A percentile compares a stretch with the other conserved stretches of the same genome.
phyloP scores from a whole-genome alignment of 2,888 invertebrate species.

The Himalopsyche anomala region DNA sequence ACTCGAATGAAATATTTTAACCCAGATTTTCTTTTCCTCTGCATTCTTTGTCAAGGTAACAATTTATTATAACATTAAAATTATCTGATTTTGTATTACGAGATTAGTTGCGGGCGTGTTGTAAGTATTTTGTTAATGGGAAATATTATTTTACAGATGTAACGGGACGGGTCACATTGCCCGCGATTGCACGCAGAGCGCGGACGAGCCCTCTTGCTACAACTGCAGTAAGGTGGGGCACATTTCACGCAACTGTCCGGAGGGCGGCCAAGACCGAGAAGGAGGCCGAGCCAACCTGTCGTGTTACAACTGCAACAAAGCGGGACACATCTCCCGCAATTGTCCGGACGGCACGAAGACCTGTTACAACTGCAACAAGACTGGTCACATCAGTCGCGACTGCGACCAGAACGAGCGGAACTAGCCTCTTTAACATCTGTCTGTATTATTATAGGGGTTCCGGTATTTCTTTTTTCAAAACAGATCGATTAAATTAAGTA shows the following conservation, averaged over 20 bases:
- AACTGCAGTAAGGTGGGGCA: slow-evolving; percentile 96
- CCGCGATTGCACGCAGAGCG: slow-evolving; percentile 91
- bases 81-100: neutral
- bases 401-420: slow-evolving; percentile 88
- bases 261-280: slow-evolving; percentile 79
- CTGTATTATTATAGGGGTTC: slow-evolving; percentile 62
- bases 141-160: slow-evolving; percentile 80
- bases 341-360: slow-evolving; percentile 90
- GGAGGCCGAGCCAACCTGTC: slow-evolving; percentile 78
- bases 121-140: neutral
- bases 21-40: neutral
- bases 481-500: slow-evolving; percentile 54
- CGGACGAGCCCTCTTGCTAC: slow-evolving; percentile 92
- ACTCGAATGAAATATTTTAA: neutral
- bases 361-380: slow-evolving; percentile 95
- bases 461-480: slow-evolving; percentile 60
- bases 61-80: neutral
- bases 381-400: slow-evolving; percentile 93
- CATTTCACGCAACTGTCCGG: slow-evolving; percentile 91
- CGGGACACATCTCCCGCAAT: slow-evolving; percentile 87
- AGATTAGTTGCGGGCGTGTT: neutral
- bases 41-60: slow-evolving; percentile 16
- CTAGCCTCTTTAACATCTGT: slow-evolving; percentile 70
- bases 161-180: slow-evolving; percentile 96
- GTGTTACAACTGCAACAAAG: slow-evolving; percentile 97